A percentile compares a stretch with the other conserved stretches of the same genome.
These are phyloP conservation scores for Cybosia mesomella DNA, from an alignment of 2,888 invertebrate species.

Conservation along the genomic window DNA sequence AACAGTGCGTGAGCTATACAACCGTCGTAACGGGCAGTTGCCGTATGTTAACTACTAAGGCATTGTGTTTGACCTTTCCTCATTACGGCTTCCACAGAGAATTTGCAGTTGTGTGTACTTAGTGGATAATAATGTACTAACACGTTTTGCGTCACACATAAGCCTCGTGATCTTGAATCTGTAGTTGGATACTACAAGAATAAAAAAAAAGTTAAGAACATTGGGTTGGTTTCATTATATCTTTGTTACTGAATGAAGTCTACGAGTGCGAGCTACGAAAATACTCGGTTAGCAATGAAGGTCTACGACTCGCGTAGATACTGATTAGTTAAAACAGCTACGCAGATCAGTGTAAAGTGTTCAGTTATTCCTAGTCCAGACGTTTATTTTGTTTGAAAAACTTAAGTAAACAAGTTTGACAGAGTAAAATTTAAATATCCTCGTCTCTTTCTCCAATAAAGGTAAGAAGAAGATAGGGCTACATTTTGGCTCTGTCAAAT, in stretches of 20 bases:
- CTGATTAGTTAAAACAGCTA: not conserved
- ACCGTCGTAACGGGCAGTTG: conserved; percentile 51
- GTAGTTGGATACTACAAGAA: not conserved
- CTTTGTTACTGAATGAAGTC: not conserved
- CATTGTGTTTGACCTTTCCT: conserved; percentile 71
- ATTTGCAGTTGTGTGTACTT: conserved; percentile 37
- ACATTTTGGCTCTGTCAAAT: not conserved
- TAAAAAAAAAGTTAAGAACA: conserved; percentile 23
- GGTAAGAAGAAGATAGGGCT: not conserved
- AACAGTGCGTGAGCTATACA: conserved; percentile 46
- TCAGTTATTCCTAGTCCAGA: not conserved
- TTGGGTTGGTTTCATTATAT: not conserved
- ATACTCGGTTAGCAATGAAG: conserved; percentile 4
- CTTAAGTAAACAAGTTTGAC: not conserved
- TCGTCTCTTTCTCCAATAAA: not conserved
- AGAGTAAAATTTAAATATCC: not conserved
- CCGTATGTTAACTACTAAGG: conserved; percentile 57
- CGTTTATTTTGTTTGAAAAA: not conserved
- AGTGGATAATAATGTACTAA: conserved; percentile 20
- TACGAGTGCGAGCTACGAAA: conserved; percentile 17
- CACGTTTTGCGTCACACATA: not conserved
- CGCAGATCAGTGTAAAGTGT: not conserved
- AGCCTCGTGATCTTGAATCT: not conserved
- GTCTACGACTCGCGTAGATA: conserved; percentile 18
- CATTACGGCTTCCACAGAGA: conserved; percentile 71